Percentiles rank a stretch among this genome's conserved stretches.
Conservation (phyloP, 64 coral and sea anemone genomes). For the Dendronephthya gigantea region DNA sequence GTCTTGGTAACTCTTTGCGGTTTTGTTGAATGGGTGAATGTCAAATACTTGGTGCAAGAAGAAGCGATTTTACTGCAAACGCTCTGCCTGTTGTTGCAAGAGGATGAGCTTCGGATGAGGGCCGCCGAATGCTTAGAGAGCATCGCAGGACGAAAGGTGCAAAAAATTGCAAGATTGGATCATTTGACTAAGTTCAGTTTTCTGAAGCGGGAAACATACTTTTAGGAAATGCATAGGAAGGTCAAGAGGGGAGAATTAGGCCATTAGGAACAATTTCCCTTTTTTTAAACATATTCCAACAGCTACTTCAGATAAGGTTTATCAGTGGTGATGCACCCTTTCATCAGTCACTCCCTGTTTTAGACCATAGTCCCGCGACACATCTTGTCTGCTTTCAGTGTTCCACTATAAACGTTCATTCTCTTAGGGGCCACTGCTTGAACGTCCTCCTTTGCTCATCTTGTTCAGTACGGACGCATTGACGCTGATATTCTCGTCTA, state of each 20-base stretch:
- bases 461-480: not conserved
- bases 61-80: not conserved
- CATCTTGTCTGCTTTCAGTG: no score
- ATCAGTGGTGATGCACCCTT: no score
- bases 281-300: no score
- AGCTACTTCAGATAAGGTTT: no score
- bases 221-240: no score
- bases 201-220: no score
- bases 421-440: not conserved
- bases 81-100: not conserved
- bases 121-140: not conserved
- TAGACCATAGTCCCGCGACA: no score
- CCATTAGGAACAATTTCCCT: no score
- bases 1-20: not conserved
- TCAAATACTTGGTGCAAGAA: slow-evolving; percentile 11
- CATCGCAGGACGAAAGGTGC: not conserved
- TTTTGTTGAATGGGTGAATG: slow-evolving; percentile 5
- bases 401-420: not conserved
- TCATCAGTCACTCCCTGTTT: no score
- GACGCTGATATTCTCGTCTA: not conserved
- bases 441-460: not conserved
- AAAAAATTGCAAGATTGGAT: no score
- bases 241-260: no score
- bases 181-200: no score
- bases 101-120: not conserved